A percentile compares a stretch with the other conserved stretches of the same genome.
phyloP scores from a whole-genome alignment of 1,140 invertebrate genomes.

The Ruditapes philippinarum region DNA sequence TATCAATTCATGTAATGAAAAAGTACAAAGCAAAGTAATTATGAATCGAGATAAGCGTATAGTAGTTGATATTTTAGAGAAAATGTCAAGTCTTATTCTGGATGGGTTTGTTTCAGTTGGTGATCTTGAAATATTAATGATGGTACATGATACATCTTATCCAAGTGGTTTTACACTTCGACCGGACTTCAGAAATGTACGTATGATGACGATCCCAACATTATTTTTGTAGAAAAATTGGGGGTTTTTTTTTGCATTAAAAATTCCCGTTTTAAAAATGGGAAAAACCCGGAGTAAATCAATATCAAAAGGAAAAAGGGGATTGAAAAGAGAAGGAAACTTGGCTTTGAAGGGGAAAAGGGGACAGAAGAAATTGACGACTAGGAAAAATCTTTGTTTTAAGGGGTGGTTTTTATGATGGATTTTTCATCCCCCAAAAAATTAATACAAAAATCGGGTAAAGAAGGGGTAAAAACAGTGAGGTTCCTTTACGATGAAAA shows the following conservation, averaged over 20 bases:
- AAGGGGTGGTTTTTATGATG: constrained; percentile 77
- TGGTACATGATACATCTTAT: constrained; percentile 48
- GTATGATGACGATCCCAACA: constrained; percentile 68
- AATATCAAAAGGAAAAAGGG: constrained; percentile 47
- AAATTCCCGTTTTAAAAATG: constrained; percentile 55
- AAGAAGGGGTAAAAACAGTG: constrained; percentile 61
- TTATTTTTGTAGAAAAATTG: constrained; percentile 73
- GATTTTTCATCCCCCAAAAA: constrained; percentile 80
- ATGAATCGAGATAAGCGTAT: not conserved
- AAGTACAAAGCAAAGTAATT: not conserved
- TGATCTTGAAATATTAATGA: constrained; percentile 37
- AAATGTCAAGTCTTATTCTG: constrained; percentile 16
- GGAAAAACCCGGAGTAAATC: constrained; percentile 71
- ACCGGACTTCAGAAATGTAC: constrained; percentile 42
- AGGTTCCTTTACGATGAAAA: constrained; percentile 82
- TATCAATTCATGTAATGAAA: not conserved
- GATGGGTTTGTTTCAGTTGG: not conserved
- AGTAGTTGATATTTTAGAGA: not conserved
- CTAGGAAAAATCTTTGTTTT: constrained; percentile 72
- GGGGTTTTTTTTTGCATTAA: constrained; percentile 51
- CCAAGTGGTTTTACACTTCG: constrained; percentile 1
- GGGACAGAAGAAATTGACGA: constrained; percentile 80
- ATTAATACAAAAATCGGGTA: constrained; percentile 47
- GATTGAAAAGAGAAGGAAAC: constrained; percentile 48
- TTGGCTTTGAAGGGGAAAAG: constrained; percentile 60